Evolutionary conservation across 1,140 invertebrate species (phyloP).

Genomic region (Drosophila nigrodunni): DNA sequence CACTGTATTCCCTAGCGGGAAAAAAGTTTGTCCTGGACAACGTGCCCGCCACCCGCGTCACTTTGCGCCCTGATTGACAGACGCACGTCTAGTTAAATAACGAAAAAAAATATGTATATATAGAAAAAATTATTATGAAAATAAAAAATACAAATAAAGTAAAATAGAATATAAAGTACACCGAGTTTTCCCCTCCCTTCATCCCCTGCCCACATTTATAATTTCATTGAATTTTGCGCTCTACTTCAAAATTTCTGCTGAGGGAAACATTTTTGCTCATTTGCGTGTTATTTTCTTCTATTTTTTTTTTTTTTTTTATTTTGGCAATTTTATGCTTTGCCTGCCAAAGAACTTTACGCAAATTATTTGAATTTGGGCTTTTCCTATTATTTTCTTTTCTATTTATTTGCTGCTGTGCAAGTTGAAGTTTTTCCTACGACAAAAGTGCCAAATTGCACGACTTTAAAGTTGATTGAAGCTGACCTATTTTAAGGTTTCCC

Average conservation of each 20-base stretch:
- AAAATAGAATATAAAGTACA: conserved; percentile 37
- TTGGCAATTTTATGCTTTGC: conserved; percentile 14
- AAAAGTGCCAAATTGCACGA: not conserved
- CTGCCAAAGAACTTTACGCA: conserved; percentile 17
- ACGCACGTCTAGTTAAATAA: conserved; percentile 75
- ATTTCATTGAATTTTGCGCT: conserved; percentile 59
- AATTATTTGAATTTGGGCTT: conserved; percentile 51
- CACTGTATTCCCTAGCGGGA: conserved; percentile 36
- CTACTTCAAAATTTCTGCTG: not conserved
- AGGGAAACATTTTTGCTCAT: conserved; percentile 58
- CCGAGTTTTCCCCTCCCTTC: not conserved
- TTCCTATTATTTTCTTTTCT: conserved; percentile 35
- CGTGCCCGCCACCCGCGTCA: conserved; percentile 3
- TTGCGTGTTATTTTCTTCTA: conserved; percentile 59
- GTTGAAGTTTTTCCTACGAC: conserved; percentile 26
- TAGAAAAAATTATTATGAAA: conserved; percentile 27
- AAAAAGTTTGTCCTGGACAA: conserved; percentile 53
- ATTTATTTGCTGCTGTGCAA: conserved; percentile 60
- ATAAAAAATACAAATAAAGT: conserved; percentile 51
- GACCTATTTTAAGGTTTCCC: not conserved
- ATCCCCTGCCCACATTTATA: conserved; percentile 57
- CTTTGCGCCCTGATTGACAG: conserved; percentile 62
- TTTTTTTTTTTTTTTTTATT: conserved; percentile 33
- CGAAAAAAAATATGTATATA: conserved; percentile 23
- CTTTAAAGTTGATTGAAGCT: not conserved